Evolutionary conservation across 2,888 invertebrate genomes (phyloP).

Genomic region (Polydrusus tereticollis): DNA sequence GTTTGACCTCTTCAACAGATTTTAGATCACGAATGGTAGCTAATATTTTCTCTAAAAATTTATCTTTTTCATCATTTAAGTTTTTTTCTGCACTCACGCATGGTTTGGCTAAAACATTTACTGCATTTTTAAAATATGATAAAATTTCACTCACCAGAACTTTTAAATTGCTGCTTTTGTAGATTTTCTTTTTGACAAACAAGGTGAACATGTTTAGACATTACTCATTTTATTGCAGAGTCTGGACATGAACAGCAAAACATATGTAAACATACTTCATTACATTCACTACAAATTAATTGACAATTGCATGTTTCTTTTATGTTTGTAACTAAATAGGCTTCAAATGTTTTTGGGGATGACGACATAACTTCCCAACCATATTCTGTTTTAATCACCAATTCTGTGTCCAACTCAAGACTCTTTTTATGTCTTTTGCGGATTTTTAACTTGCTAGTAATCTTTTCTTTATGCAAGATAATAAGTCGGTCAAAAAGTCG

Average conservation of each 20-base stretch:
- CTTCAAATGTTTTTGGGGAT: not conserved
- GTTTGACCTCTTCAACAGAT: too few relatives aligned
- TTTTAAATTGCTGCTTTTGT: too few relatives aligned
- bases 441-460: conserved; percentile 12
- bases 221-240: not conserved
- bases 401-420: not conserved
- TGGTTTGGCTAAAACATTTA: too few relatives aligned
- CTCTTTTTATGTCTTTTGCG: conserved; percentile 4
- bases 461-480: conserved; percentile 51
- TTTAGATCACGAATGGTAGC: too few relatives aligned
- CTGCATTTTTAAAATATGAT: too few relatives aligned
- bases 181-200: too few relatives aligned
- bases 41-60: too few relatives aligned
- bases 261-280: not conserved
- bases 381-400: not conserved
- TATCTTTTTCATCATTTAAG: too few relatives aligned
- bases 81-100: too few relatives aligned
- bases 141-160: too few relatives aligned
- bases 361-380: not conserved
- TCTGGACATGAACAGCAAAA: conserved; percentile 5
- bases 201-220: too few relatives aligned
- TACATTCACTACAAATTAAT: not conserved
- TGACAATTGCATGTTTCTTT: not conserved
- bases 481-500: conserved; percentile 52
- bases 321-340: not conserved